Base-by-base conservation (phyloP, 2,113 vertebrate genomes). In the Microcebus jonahi region DNA sequence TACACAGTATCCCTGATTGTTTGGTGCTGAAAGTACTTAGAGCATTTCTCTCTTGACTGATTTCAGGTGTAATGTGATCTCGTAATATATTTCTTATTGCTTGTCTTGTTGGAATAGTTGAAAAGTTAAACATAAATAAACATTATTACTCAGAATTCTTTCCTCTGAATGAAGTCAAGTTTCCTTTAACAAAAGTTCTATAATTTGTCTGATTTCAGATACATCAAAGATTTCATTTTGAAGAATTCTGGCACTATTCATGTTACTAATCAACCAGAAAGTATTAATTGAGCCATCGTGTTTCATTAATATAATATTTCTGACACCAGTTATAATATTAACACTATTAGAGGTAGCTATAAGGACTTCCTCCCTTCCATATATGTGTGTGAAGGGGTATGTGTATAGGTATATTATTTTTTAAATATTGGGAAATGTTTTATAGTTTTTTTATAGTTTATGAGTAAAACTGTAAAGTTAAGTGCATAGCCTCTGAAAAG, bases 391-490 rank as follows among this genome's bases (percentile, higher is more conserved):
- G 17, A 4, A 27, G 12, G 11, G 3, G 21, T 20, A 10, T 68
- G 5, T 29, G 13, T 75, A 21, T 53, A 18, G 50, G 14, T 39
- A 29, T 65, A 31, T 82, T 85, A 36, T 71, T 90, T 97, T 21
- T 76, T 90, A 90, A 84, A 50, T 10, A 0, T 85, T 55, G 59
- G 90, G 75, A 95, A 83, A 71, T 36, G 4, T 55, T 70, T 71
- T 39, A 61, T 25, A 50, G 25, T 7, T 48, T 45, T 67, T 67
- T 81, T n/a, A 57, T 17, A 75, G n/a, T 57, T 45, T 45, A 48
- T 81, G 4, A 88, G 55, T 50, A 92, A 86, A 92, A 42, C 68
- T 91, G n/a, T 96, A 55, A 86, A 96, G 73, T 45, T 57, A 73
- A 75, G 53, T 90, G 94, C 42, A 31, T 90, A 88, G 39, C 63